These are phyloP conservation scores for Polyergus mexicanus DNA, from an alignment of 1,140 invertebrate genomes.

Conservation along the genomic window DNA sequence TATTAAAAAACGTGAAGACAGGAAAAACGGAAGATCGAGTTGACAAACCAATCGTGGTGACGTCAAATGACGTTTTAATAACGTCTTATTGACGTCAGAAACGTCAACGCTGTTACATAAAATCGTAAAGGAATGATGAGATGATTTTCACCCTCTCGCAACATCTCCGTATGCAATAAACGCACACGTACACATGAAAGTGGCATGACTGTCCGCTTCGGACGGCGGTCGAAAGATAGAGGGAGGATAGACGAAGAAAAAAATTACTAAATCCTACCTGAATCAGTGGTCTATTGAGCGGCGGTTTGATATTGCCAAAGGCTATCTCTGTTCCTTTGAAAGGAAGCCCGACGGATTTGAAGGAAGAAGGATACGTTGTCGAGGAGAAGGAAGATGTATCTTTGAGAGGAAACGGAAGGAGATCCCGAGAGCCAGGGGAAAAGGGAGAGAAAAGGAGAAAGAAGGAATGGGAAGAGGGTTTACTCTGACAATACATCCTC, in stretches of 20 bases:
- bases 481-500: slow-evolving; percentile 82
- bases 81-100: too few relatives aligned
- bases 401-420: slow-evolving; percentile 51
- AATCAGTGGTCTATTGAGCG: slow-evolving; percentile 78
- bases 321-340: slow-evolving; percentile 78
- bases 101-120: slow-evolving; percentile 64
- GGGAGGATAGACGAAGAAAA: slow-evolving; percentile 57
- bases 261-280: slow-evolving; percentile 81
- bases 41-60: slow-evolving; percentile 55
- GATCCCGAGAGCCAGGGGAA: slow-evolving; percentile 2
- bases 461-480: slow-evolving; percentile 72
- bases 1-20: background rate
- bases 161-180: background rate
- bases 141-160: slow-evolving; percentile 44
- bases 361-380: slow-evolving; percentile 59
- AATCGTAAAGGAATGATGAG: slow-evolving; percentile 47
- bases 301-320: slow-evolving; percentile 79
- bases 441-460: slow-evolving; percentile 54
- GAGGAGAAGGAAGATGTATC: background rate
- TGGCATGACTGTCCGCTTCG: slow-evolving; percentile 43
- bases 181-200: slow-evolving; percentile 25
- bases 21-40: slow-evolving; percentile 29
- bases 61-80: too few relatives aligned
- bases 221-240: slow-evolving; percentile 29
- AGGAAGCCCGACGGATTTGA: slow-evolving; percentile 70